These are phyloP conservation scores for Mnemiopsis leidyi DNA, from an alignment of 37 sponge, comb jelly and placozoan species.

Conservation along the genomic window DNA sequence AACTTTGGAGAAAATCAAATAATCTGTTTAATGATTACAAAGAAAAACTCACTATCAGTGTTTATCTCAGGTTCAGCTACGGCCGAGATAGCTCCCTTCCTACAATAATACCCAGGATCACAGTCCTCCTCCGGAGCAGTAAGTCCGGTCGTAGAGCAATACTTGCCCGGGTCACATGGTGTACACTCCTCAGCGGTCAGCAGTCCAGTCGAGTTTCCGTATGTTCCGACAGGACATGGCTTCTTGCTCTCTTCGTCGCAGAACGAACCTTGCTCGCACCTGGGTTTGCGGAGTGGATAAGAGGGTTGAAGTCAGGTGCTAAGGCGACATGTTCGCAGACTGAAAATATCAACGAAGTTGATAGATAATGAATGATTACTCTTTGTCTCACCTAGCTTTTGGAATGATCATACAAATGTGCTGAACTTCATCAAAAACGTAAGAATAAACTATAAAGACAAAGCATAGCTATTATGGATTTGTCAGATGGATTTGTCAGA, in stretches of 20 bases:
- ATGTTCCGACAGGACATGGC: slow-evolving; percentile 28
- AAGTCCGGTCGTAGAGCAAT: neutral
- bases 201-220: neutral
- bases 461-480: too few relatives aligned
- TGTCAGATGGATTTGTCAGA: too few relatives aligned
- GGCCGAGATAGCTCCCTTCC: neutral
- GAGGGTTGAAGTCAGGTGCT: too few relatives aligned
- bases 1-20: neutral
- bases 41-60: neutral
- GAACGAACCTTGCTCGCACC: neutral
- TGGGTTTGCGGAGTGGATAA: too few relatives aligned
- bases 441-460: too few relatives aligned
- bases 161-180: slow-evolving; percentile 2
- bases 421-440: neutral
- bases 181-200: neutral
- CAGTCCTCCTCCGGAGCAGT: neutral
- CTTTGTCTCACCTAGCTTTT: too few relatives aligned
- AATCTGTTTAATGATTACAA: too few relatives aligned
- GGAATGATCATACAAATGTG: too few relatives aligned
- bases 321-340: too few relatives aligned
- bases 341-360: too few relatives aligned
- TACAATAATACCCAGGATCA: slow-evolving; percentile 55
- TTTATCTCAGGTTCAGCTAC: neutral
- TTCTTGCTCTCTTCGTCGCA: neutral
- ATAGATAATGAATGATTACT: too few relatives aligned